phyloP scores from a whole-genome alignment of 2,797 vertebrate species.

The Anguilla pacifica region DNA sequence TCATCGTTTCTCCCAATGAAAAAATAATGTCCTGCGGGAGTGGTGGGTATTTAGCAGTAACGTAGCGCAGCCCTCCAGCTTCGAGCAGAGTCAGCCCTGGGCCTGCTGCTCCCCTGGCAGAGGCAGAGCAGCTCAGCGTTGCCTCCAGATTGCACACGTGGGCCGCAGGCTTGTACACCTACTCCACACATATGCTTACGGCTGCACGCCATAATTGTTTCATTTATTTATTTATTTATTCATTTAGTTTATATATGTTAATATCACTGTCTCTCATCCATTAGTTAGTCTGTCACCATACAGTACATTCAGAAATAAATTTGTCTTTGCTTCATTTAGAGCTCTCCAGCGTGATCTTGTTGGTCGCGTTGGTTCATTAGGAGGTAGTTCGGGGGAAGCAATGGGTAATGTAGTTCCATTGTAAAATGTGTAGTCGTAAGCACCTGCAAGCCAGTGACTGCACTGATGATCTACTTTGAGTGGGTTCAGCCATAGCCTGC shows the following conservation, averaged over 20 bases:
- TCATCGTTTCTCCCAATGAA: neutral
- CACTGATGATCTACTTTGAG: too few relatives aligned
- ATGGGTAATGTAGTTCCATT: too few relatives aligned
- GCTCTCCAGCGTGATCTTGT: too few relatives aligned
- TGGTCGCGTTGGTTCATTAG: too few relatives aligned
- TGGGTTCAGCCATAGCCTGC: too few relatives aligned
- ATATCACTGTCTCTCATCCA: neutral
- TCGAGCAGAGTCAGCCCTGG: neutral
- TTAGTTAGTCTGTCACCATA: neutral
- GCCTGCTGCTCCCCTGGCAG: neutral
- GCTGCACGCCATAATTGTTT: neutral
- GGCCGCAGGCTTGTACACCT: neutral
- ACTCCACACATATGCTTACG: neutral
- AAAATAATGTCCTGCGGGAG: neutral
- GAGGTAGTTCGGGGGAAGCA: too few relatives aligned
- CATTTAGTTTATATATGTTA: neutral
- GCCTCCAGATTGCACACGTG: neutral
- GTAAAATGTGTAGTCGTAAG: too few relatives aligned
- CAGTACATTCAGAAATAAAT: neutral
- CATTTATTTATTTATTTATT: too few relatives aligned
- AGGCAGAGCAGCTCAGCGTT: neutral
- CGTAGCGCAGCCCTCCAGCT: neutral
- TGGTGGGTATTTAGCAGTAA: neutral
- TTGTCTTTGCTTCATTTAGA: neutral
- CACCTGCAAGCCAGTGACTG: too few relatives aligned